Evolutionary conservation across 2,888 invertebrate genomes (phyloP), one percentile per base, ranked within the genome.

Genomic region (Nemotelus nigrinus): DNA sequence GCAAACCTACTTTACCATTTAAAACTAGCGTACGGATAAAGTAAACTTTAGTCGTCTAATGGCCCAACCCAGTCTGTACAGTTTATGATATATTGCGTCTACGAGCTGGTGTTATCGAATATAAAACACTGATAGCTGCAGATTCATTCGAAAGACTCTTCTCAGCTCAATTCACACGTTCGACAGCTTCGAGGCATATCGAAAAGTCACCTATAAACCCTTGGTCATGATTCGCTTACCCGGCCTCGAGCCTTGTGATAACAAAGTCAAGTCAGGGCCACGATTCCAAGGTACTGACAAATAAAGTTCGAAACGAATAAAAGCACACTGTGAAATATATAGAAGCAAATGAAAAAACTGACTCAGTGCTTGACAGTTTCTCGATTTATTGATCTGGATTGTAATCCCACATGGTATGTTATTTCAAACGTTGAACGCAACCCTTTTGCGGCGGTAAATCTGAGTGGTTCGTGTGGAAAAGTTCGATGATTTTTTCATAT

Each of bases 371-470:
- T 41, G 63, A 63, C 63, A 63, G 63, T 5, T 63, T 63, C 2
- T 63, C 63, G 63, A 63, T 63, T 63, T 63, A 63, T 63, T 63
- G 63, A 63, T 63, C 41, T 63, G 63, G 43, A 39, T 2, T 63
- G 63, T 41, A 63, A 3, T 63, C 63, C 63, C 3, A 5, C 41
- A 25, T 39, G 63, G 25, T 8, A 6, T 63, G 39, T 63, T 63
- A 63, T 63, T 25, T 25, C 25, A 25, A 25, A 25, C 25, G 25
- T 25, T 25, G 25, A 25, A 25, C 25, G 25, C 25, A 63, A 63
- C 63, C 43, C 63, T 63, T 63, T 63, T 25, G 63, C 63, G 39
- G 41, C 7, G 43, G 39, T 39, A 10, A 25, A 25, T 57, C 25
- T 25, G 57, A 10, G 25, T 57, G 57, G 57, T 57, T 57, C 25